phyloP scores from a whole-genome alignment of 2,888 invertebrate genomes.

The Pterostichus niger region DNA sequence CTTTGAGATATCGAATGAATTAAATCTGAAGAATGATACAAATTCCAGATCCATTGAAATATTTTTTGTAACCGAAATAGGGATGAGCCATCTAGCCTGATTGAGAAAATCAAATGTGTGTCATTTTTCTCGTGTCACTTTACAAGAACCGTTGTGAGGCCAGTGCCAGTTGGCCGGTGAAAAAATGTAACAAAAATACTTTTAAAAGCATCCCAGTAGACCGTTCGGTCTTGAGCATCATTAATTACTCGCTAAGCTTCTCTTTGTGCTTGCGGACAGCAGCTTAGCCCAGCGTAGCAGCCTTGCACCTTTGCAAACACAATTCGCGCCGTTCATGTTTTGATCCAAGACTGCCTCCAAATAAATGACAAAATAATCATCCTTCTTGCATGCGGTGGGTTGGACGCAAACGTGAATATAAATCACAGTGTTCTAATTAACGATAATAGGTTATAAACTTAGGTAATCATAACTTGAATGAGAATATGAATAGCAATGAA shows the following conservation, averaged over 20 bases:
- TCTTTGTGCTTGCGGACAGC: slow-evolving; percentile 61
- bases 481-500: slow-evolving; percentile 50
- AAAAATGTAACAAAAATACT: slow-evolving; percentile 56
- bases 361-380: slow-evolving; percentile 46
- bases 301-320: slow-evolving; percentile 23
- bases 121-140: slow-evolving; percentile 59
- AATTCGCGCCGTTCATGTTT: not conserved
- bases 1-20: not conserved
- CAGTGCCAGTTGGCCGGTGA: slow-evolving; percentile 36
- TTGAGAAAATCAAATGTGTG: slow-evolving; percentile 47
- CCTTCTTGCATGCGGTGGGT: slow-evolving; percentile 30
- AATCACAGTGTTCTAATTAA: slow-evolving; percentile 63
- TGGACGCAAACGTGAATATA: slow-evolving; percentile 44
- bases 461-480: slow-evolving; percentile 40
- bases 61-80: slow-evolving; percentile 19
- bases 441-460: slow-evolving; percentile 61
- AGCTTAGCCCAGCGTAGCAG: slow-evolving; percentile 32
- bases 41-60: not conserved
- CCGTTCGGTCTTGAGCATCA: slow-evolving; percentile 29
- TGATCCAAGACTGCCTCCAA: slow-evolving; percentile 28
- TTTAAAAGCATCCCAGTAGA: slow-evolving; percentile 42
- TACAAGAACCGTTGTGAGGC: slow-evolving; percentile 46
- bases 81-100: slow-evolving; percentile 47
- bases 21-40: not conserved
- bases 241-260: slow-evolving; percentile 63